Conservation (phyloP, 2,797 vertebrate genomes). For the Lepus townsendii region DNA sequence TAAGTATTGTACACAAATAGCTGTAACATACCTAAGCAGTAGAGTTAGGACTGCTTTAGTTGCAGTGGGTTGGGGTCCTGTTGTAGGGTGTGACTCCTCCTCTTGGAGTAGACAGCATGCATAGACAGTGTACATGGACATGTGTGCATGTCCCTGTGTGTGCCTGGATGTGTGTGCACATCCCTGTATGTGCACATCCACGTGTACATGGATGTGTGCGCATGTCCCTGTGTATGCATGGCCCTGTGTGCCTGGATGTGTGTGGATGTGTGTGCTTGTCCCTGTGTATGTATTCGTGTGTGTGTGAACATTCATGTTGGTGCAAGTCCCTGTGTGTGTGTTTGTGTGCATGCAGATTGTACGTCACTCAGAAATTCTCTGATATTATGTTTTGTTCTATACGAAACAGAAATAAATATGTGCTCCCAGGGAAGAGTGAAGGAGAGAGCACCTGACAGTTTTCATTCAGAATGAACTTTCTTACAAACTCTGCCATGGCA, state of each 20-base stretch:
- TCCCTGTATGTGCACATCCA: too few species aligned
- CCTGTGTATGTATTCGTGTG: too few species aligned
- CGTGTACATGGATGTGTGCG: too few species aligned
- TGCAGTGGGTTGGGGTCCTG: neutral
- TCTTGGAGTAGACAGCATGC: neutral
- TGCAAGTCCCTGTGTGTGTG: too few species aligned
- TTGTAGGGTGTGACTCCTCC: neutral
- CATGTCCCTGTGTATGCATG: too few species aligned
- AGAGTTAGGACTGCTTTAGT: neutral
- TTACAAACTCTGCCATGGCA: neutral
- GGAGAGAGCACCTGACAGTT: neutral
- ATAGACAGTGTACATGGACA: too few species aligned
- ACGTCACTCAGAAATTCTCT: neutral
- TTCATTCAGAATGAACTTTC: neutral
- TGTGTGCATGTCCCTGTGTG: too few species aligned
- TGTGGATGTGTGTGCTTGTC: neutral
- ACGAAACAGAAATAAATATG: neutral
- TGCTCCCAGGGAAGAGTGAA: neutral
- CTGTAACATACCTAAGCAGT: neutral
- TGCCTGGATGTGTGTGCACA: neutral
- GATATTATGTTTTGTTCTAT: neutral
- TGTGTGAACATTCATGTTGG: too few species aligned
- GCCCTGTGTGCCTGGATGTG: too few species aligned
- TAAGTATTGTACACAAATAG: neutral
- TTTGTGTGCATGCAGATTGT: neutral